Base-by-base conservation (phyloP, 2,797 vertebrate species). In the Etheostoma nigrum region DNA sequence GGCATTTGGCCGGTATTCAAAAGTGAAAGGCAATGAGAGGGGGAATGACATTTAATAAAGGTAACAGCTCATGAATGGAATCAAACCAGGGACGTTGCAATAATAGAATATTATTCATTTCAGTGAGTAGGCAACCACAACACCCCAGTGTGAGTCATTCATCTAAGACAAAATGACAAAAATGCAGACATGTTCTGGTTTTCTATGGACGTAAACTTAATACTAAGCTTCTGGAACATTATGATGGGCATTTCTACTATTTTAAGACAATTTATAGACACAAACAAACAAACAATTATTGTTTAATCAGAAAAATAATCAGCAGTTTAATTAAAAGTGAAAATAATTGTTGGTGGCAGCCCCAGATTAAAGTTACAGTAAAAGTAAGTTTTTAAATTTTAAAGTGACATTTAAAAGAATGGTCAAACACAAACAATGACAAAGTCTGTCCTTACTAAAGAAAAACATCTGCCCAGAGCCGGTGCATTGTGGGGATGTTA, bases 351-450 rank as follows among this genome's bases (percentile, higher is more conserved):
- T 52, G 5, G 13, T 10, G 3, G n/a, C 33, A 72, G 44, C 47
- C 25, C 19, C 30, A 8, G 15, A 54, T 79, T 74, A 47, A 16
- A 45, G 27, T 51, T 44, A 36, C 11, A 65, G 8, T n/a, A 30
- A 4, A 51, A 72, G 33, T 69, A 48, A 59, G 59, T 5, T 30
- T 30, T 30, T 6, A 30, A 30, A 27, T 27, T 81, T 47, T 82
- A 52, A 85, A 76, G 63, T 83, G 81, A 89, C 85, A 86, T 78
- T 91, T 83, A 77, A 63, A 72, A 70, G 64, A 48, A 33, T 49
- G 44, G 60, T 3, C 1, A 63, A 67, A 76, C 33, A 63, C 42
- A 52, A 74, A 81, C 66, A 74, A 68, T n/a, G 52, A 16, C 54
- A 42, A 18, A 21, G 54, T 71, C 18, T 74, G 74, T 74, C 70